Base-by-base conservation (phyloP, 30 jellyfish, hydroid and myxozoan genomes). In the Calvadosia cruxmelitensis region DNA sequence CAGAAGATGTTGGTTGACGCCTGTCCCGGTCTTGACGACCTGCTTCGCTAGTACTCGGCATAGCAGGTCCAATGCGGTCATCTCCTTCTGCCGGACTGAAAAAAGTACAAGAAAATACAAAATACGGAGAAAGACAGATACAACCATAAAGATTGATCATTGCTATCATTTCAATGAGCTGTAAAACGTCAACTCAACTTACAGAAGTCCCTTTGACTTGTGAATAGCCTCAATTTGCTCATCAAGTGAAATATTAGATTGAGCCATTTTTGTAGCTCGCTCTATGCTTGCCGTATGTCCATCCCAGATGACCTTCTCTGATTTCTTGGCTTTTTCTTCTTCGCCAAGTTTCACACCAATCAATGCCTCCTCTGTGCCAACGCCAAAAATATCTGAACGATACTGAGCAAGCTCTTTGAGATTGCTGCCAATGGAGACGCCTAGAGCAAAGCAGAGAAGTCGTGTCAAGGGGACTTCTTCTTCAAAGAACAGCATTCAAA, bases 331-430 rank as follows among this genome's bases (percentile, higher is more conserved):
- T 34, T 31, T 57, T 68, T 74, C 87, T 24, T 81, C 94, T 50
- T 91, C 99, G 25, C 95, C 99, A 1, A 92, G 78, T 67, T 91
- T 91, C 62, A 67, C 65, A 64, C 99, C 99, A 64, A 91, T 91
- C 79, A 74, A 68, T 28, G 95, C 81, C 75, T 91, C 99, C 53
- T 91, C 95, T 31, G 92, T 77, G 67, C 95, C 95, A 42, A 84
- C 94, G 68, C 99, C 99, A 63, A 91, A 91, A 70, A 91, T 91
- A 78, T 91, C 99, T 31, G 99, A 92, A 78, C 99, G 99, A 31
- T 85, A 73, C 62, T 77, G 94, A 1, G 99, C 99, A 53, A 91
- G 92, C 28, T 91, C 94, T 48, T 91, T 91, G 74, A 91, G 62
- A 24, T 85, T 78, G 72, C 85, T 76, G 24, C 94, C 95, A 65